Conservation (phyloP, 2,888 invertebrate species). For the Myopa tessellatipennis region DNA sequence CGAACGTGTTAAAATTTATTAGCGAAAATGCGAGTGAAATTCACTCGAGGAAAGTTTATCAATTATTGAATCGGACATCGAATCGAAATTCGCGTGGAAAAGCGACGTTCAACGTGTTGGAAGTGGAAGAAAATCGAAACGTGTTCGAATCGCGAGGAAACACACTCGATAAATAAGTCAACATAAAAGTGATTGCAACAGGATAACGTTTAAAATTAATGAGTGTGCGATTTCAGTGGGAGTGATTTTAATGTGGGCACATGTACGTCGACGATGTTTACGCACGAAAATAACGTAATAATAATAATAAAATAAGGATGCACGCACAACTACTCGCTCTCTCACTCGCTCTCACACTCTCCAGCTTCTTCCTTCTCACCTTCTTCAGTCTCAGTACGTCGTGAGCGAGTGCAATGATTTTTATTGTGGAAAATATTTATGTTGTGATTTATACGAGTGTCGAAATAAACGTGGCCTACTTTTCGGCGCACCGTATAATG, state of each 20-base stretch:
- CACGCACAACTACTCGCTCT: neutral
- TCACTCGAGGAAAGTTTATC: neutral
- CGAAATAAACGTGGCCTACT: neutral
- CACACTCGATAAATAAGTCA: neutral
- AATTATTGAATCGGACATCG: neutral
- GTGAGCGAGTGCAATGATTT: neutral
- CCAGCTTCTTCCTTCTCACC: neutral
- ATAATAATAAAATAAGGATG: neutral
- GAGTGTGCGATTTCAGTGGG: neutral
- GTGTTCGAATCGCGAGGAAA: neutral
- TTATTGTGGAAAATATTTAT: slow-evolving; percentile 2
- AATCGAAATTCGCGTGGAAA: neutral
- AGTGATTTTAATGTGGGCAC: too few relatives aligned
- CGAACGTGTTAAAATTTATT: neutral
- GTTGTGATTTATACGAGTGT: slow-evolving; percentile 21
- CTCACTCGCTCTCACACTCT: neutral
- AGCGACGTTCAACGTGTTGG: neutral
- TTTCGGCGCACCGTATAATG: neutral
- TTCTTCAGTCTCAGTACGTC: neutral
- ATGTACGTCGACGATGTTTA: neutral
- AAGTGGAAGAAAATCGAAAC: neutral
- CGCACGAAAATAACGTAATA: slow-evolving; percentile 5
- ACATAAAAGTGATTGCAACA: neutral
- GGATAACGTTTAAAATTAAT: neutral
- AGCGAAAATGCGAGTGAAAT: neutral